phyloP scores from a whole-genome alignment of 2,888 invertebrate genomes.

The Phymatocera aterrima region DNA sequence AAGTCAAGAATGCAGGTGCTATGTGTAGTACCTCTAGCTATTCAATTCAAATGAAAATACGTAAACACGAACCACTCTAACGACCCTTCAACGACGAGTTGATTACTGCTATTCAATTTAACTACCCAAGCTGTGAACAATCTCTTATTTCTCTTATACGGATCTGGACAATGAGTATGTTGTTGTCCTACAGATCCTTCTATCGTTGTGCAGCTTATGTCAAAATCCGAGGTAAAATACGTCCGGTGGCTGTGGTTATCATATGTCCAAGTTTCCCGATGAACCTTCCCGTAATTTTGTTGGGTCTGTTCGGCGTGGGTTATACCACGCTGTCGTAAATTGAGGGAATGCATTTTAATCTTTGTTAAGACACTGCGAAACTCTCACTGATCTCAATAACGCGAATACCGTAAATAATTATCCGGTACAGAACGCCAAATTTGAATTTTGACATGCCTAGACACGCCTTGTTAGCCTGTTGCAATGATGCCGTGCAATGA shows the following conservation, averaged over 20 bases:
- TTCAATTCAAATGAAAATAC: neutral
- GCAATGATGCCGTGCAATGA: too few relatives aligned
- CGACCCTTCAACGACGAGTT: slow-evolving; percentile 66
- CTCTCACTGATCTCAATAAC: too few relatives aligned
- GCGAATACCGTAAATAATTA: too few relatives aligned
- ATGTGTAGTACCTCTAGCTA: too few relatives aligned
- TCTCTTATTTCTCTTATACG: neutral
- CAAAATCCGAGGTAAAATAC: neutral
- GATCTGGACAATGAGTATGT: neutral
- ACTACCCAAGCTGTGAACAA: slow-evolving; percentile 61
- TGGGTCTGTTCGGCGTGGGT: neutral
- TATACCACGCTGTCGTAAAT: neutral
- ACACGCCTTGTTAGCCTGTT: too few relatives aligned
- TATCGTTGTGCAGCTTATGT: neutral
- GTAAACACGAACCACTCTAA: slow-evolving; percentile 57
- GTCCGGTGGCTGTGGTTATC: neutral
- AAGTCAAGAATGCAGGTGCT: too few relatives aligned
- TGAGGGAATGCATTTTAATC: too few relatives aligned
- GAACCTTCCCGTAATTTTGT: neutral
- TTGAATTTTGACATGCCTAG: too few relatives aligned
- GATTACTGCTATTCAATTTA: slow-evolving; percentile 57
- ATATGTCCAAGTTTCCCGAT: neutral
- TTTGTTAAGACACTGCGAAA: too few relatives aligned
- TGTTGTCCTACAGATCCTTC: neutral
- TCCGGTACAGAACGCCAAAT: too few relatives aligned